Base-by-base conservation (phyloP, 2,888 invertebrate species). In the Heterodera filipjevi region DNA sequence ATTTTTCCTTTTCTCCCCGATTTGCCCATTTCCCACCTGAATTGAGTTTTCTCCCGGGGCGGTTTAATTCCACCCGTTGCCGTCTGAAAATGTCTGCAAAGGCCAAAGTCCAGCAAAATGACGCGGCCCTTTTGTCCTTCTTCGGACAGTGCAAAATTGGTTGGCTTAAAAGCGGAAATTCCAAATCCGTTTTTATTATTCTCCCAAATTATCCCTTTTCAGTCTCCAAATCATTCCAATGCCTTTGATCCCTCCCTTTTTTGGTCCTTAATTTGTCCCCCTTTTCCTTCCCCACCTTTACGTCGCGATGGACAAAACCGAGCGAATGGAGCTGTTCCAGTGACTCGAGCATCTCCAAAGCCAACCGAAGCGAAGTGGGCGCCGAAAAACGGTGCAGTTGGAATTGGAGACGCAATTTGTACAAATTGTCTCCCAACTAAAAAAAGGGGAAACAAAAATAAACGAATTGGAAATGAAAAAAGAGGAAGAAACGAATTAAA, bases 361-460 rank as follows among this genome's bases (percentile, higher is more conserved):
- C 84, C 32, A 88, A 78, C 72, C 86, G 80, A 16, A 88, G 79
- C 6, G 86, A 84, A 16, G 88, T 87, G 14, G 88, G 86, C 0
- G 88, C 83, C 1, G 86, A 86, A 79, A 88, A 88, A 6, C 87
- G 83, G 49, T 85, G 84, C 49, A 84, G 88, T 77, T 84, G 85
- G 79, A 87, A 88, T 72, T 85, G 81, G 74, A 81, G 82, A 1
- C 87, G 82, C 35, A 87, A 78, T 71, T 85, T 85, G 83, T 82
- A 83, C 77, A 88, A 81, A 80, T 88, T 88, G 44, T 86, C 84
- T 30, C 86, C 87, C 66, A 87, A 82, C 88, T 87, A 76, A n/a
- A 70, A 74, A 44, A n/a, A 8, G 27, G 79, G 22, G 14, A 32
- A n/a, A n/a, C n/a, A n/a, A n/a, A n/a, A n/a, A n/a, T n/a, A n/a